Evolutionary conservation across 1,140 invertebrate species (phyloP), one percentile per base, ranked within the genome.

Genomic region (Anoplolepis gracilipes): DNA sequence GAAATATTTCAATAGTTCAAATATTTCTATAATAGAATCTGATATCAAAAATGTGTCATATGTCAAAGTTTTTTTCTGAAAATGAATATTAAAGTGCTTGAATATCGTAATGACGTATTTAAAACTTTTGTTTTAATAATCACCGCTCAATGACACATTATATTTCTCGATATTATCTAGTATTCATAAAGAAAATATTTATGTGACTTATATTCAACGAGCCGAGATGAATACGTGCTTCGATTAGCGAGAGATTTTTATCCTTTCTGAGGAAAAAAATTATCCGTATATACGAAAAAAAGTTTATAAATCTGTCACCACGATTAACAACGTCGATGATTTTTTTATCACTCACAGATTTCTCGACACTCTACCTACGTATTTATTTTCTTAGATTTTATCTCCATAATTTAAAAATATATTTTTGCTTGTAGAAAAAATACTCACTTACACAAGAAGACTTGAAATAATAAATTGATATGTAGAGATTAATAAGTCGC

Each of bases 171-270:
- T 30, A 55, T 77, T 6, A 39, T 28, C n/a, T 7, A 70, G 11
- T 70, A 81, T 70, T 72, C 25, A 10, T 28, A 70, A n/a, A n/a
- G 7, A 0, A 81, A 70, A 57, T 81, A 57, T n/a, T 57, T 22
- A 19, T 19, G 11, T 72, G 36, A 81, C 19, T 19, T 13, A 57
- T 30, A 72, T 70, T 13, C 19, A 7, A 72, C 16, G 25, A 36
- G 69, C 69, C 19, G 62, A 70, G 22, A 70, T 33, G 33, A 81
- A 19, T 70, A 49, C 16, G 28, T 1, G 39, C 6, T 81, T 81
- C 25, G 65, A 81, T 57, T 19, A 59, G 28, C 33, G 11, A 28
- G 70, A 70, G 70, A 81, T 81, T 81, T 81, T 36, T n/a, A n/a
- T 39, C 11, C 25, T 13, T n/a, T n/a, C n/a, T n/a, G 55, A 55